Conservation (phyloP, 2,113 vertebrate genomes). For the Physeter macrocephalus region DNA sequence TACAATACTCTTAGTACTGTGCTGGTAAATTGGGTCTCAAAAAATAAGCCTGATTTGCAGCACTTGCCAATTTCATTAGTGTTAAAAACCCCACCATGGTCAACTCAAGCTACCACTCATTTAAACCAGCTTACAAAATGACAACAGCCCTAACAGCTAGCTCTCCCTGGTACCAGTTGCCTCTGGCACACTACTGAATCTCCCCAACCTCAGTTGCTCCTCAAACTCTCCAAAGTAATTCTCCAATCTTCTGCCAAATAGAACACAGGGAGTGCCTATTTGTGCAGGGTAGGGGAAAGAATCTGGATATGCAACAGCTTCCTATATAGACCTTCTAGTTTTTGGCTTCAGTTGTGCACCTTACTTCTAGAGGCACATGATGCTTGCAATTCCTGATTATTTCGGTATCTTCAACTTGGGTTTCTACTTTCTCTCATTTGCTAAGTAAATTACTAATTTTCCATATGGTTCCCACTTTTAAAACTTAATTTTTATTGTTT, state of each 20-base stretch:
- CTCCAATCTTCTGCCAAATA: background rate
- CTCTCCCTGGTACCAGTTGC: background rate
- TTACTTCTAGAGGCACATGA: background rate
- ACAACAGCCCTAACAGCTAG: background rate
- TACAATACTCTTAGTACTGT: background rate
- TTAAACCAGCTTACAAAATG: background rate
- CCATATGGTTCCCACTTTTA: slow-evolving; percentile 3
- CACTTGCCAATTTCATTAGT: background rate
- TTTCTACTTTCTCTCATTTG: slow-evolving; percentile 18
- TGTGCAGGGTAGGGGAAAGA: background rate
- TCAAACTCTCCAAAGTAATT: background rate
- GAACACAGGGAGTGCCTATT: background rate
- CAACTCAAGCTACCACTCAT: background rate
- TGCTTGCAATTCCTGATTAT: background rate
- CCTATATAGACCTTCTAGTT: background rate
- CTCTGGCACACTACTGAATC: background rate
- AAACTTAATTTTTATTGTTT: slow-evolving; percentile 28
- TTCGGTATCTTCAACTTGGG: background rate
- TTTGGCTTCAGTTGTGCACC: background rate
- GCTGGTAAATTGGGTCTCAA: background rate
- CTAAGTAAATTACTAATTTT: background rate
- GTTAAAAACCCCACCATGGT: background rate
- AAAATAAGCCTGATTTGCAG: background rate
- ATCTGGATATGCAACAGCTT: background rate
- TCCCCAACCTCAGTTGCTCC: background rate